Conservation (phyloP, 2,888 invertebrate genomes). For the Leptura quadrifasciata region DNA sequence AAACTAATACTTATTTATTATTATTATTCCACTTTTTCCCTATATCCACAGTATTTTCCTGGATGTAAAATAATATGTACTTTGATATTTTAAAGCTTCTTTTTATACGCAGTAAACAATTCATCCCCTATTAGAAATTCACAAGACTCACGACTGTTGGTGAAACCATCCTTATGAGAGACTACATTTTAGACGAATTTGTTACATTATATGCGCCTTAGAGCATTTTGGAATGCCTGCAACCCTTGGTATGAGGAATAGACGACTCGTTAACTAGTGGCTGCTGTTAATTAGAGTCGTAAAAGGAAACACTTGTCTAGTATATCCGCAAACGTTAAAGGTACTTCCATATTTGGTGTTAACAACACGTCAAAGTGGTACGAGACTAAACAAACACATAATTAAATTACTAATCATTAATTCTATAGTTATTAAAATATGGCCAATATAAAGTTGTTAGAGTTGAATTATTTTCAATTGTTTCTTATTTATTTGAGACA, state of each 20-base stretch:
- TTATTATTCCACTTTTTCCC: too few relatives aligned
- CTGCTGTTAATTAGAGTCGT: background rate
- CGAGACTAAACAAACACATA: background rate
- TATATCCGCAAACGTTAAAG: background rate
- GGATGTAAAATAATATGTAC: too few relatives aligned
- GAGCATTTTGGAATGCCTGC: background rate
- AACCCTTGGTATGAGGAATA: background rate
- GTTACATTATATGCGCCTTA: background rate
- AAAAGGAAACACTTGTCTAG: slow-evolving; percentile 7
- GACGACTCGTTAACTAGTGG: slow-evolving; percentile 7
- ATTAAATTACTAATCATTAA: background rate
- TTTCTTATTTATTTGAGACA: too few relatives aligned
- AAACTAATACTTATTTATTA: too few relatives aligned
- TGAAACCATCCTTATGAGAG: too few relatives aligned
- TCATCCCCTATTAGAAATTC: too few relatives aligned
- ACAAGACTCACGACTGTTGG: too few relatives aligned
- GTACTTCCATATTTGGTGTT: background rate
- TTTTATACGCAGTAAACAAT: too few relatives aligned
- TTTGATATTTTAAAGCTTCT: too few relatives aligned
- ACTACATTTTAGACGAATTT: background rate
- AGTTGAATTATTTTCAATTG: too few relatives aligned
- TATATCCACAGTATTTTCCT: too few relatives aligned
- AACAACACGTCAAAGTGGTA: background rate
- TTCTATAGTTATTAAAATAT: background rate
- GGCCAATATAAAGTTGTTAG: background rate